These are phyloP conservation scores for Propithecus perrieri DNA, from an alignment of 2,797 vertebrate species.

Conservation along the genomic window DNA sequence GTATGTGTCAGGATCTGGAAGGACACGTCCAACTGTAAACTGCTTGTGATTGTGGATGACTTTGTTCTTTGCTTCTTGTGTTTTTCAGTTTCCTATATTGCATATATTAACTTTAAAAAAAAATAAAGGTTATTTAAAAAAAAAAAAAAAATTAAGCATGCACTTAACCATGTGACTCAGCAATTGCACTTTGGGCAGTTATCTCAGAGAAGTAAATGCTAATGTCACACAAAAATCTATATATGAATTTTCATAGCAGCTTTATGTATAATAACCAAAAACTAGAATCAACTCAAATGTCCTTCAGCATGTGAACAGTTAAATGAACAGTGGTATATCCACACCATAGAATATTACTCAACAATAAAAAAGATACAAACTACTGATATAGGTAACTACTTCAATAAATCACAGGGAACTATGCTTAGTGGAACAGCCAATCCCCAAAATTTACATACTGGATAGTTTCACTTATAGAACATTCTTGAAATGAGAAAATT, in stretches of 20 bases:
- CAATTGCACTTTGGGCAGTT: not conserved
- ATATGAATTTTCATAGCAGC: not conserved
- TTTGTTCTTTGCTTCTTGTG: slow-evolving; percentile 59
- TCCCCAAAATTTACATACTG: not conserved
- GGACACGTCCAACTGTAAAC: not conserved
- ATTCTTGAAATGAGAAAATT: not conserved
- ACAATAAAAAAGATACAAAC: not conserved
- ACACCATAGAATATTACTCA: not conserved
- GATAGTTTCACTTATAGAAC: not conserved
- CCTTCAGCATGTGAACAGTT: not conserved
- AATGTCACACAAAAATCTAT: not conserved
- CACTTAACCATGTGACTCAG: not conserved
- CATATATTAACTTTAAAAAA: slow-evolving; percentile 41
- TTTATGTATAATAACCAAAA: not conserved
- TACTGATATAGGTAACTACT: not conserved
- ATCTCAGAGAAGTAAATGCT: not conserved
- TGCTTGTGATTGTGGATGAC: slow-evolving; percentile 42
- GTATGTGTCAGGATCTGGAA: not conserved
- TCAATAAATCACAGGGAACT: not conserved
- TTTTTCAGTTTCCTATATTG: slow-evolving; percentile 57
- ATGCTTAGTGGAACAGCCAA: not conserved
- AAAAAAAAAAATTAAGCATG: not conserved
- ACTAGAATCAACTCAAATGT: not conserved
- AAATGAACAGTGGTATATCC: not conserved
- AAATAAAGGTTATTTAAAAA: slow-evolving; percentile 63